Base-by-base conservation (phyloP, 2,888 invertebrate species). In the Bhutanitis thaidina region DNA sequence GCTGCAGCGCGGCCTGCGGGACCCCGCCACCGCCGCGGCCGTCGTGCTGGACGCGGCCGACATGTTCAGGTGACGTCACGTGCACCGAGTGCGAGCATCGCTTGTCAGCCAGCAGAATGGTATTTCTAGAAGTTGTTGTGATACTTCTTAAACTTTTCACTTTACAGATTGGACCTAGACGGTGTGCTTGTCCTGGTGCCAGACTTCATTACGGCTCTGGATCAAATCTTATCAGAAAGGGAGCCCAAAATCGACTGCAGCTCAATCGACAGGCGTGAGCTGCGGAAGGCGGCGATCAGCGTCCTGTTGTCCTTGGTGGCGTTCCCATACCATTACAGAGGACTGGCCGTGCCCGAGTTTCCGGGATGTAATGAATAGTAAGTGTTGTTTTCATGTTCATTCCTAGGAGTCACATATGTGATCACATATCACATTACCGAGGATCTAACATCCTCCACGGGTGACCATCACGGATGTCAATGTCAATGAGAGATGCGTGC, bases 101-200 rank as follows among this genome's bases (percentile, higher is more conserved):
- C n/a, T n/a, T n/a, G n/a, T n/a, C n/a, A n/a, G n/a, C n/a, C n/a
- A n/a, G n/a, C n/a, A n/a, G n/a, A n/a, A n/a, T n/a, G n/a, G n/a
- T n/a, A n/a, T n/a, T n/a, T n/a, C n/a, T n/a, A n/a, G n/a, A n/a
- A n/a, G n/a, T n/a, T n/a, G n/a, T n/a, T n/a, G n/a, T n/a, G n/a
- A n/a, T n/a, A n/a, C n/a, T n/a, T n/a, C n/a, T n/a, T n/a, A n/a
- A 20, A 5, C 20, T 20, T 20, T 2, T 20, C 20, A 5, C 20
- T 41, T 65, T 64, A 1, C 71, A 90, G 93, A 43, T 88, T 98
- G 58, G 98, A 98, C 80, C 90, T 99, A 52, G 96, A 97, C 72
- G 98, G 99, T 0, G 95, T 97, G 1, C 93, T 97, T 75, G 95
- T 98, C 14, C 87, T 99, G 30, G 92, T 99, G 10, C 98, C 99